These are phyloP conservation scores for Rhabdophis nuchalis DNA, from an alignment of 2,797 vertebrate species.

Conservation along the genomic window DNA sequence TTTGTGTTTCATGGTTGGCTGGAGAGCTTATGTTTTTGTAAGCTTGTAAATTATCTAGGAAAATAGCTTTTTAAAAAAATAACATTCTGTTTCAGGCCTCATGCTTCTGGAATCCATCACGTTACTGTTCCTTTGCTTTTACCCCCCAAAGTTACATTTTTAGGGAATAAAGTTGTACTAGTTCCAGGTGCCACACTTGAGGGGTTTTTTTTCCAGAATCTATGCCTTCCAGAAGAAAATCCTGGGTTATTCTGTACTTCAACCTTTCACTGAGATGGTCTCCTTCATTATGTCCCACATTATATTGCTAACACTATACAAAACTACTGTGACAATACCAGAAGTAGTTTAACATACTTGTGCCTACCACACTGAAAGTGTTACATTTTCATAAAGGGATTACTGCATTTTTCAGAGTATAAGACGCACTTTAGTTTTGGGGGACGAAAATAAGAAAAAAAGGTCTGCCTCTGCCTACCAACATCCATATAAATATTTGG, in stretches of 20 bases:
- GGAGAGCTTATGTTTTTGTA: constrained; percentile 27
- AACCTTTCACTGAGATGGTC: not conserved
- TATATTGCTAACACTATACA: not conserved
- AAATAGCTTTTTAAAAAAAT: constrained; percentile 6
- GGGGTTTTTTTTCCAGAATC: not conserved
- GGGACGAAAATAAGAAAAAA: too few relatives aligned
- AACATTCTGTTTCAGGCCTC: constrained; percentile 6
- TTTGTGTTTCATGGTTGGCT: constrained; percentile 45
- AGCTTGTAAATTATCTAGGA: constrained; percentile 32
- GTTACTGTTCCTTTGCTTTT: constrained; percentile 16
- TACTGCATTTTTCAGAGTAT: too few relatives aligned
- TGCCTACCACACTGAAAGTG: not conserved
- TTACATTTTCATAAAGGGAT: too few relatives aligned
- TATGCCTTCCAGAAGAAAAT: not conserved
- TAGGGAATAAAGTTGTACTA: not conserved
- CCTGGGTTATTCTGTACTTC: not conserved
- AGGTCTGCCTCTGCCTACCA: too few relatives aligned
- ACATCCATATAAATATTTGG: too few relatives aligned
- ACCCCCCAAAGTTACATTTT: not conserved
- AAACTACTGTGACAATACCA: not conserved
- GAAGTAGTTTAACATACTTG: not conserved
- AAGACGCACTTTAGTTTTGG: too few relatives aligned
- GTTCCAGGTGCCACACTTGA: not conserved
- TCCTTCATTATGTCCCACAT: not conserved
- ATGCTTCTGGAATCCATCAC: constrained; percentile 1